Evolutionary conservation across 2,888 invertebrate species (phyloP), one percentile per base, ranked within the genome.

Genomic region (Oligia strigilis): DNA sequence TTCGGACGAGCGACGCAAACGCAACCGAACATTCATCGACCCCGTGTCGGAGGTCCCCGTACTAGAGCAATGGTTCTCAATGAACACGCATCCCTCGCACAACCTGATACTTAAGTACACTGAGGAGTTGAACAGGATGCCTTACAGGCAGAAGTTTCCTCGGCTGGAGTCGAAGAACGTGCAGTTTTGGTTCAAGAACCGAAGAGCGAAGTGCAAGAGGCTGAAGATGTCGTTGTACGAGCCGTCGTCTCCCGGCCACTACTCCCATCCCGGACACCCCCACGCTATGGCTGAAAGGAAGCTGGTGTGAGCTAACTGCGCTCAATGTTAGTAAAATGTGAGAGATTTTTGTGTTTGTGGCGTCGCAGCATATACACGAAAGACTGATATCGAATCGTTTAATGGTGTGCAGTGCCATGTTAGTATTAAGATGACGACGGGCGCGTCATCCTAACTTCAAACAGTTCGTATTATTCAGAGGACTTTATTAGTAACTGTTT

Each of bases 121-220:
- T 4, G 99, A 99, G 92, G 99, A 99, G 94, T 97, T 99, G 90
- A 99, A 99, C 95, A 98, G 98, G 86, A 99, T 99, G 98, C 99
- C 99, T 75, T 99, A 99, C 95, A 97, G 99, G 92, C 99, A 99
- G 96, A 99, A 99, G 96, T 99, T 99, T 95, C 99, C 99, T 1
- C 98, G 99, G n/a, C 97, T 99, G 85, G 99, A 99, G 95, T 99
- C 99, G 67, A 99, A 99, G 97, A 99, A 99, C 94, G 99, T 99
- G 88, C 99, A 99, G 96, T 99, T 99, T 95, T 99, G 99, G 99
- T 99, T 99, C 97, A 99, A 99, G 95, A 99, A 99, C 94, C 98
- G 99, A 67, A 98, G 99, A 80, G 99, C 99, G 90, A 99, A 99
- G 96, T 99, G 99, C 95, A 99, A 99, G 97, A 98, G 99, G 82